Evolutionary conservation across 1,140 invertebrate genomes (phyloP).

Genomic region (Tenebrio molitor): DNA sequence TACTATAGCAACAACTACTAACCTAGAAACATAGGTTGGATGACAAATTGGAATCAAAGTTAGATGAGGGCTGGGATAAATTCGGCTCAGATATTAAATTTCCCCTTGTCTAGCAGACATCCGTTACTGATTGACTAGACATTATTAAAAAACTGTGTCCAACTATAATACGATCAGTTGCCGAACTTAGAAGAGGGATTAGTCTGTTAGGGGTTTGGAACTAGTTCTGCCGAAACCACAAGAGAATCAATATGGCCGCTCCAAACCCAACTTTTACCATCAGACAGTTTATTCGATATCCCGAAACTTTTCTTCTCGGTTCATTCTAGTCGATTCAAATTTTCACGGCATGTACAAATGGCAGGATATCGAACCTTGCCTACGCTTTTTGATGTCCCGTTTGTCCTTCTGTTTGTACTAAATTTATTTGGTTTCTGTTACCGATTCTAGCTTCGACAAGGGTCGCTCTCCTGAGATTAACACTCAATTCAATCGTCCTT

Average conservation of each 20-base stretch:
- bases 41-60: constrained; percentile 43
- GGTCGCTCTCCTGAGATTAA: constrained; percentile 33
- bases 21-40: constrained; percentile 26
- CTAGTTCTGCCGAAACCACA: constrained; percentile 16
- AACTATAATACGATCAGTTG: constrained; percentile 33
- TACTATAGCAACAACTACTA: constrained; percentile 32
- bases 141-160: constrained; percentile 13
- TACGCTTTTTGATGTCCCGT: constrained; percentile 7
- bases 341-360: neutral
- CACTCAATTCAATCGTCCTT: constrained; percentile 23
- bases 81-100: neutral
- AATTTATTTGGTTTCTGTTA: constrained; percentile 32
- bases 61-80: constrained; percentile 1
- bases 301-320: neutral
- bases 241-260: constrained; percentile 34
- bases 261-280: constrained; percentile 4
- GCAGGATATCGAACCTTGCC: constrained; percentile 15
- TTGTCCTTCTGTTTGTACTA: constrained; percentile 22
- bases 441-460: constrained; percentile 15
- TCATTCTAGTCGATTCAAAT: constrained; percentile 3
- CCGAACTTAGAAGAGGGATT: constrained; percentile 8
- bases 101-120: neutral
- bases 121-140: neutral
- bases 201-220: constrained; percentile 28
- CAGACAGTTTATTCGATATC: constrained; percentile 19